Percentiles rank a stretch among this genome's conserved stretches.
These are phyloP conservation scores for Drosophila rubida DNA, from an alignment of 2,888 invertebrate species.

Conservation along the genomic window DNA sequence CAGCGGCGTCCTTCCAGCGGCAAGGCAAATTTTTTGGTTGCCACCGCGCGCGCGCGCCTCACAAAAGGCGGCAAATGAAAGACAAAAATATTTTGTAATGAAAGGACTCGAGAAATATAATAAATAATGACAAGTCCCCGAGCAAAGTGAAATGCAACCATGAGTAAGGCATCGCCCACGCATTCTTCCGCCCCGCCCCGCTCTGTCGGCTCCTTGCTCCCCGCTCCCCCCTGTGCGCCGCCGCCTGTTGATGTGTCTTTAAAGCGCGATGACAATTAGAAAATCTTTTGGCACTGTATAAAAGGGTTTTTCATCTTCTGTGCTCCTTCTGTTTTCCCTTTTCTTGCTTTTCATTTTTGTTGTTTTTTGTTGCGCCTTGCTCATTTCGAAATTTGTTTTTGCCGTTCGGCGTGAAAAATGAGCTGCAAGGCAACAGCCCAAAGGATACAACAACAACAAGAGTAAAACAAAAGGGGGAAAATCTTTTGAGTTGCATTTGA, in stretches of 20 bases:
- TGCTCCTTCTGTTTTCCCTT: slow-evolving; percentile 1
- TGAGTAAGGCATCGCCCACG: slow-evolving; percentile 29
- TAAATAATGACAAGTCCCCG: slow-evolving; percentile 73
- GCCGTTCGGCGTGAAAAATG: slow-evolving; percentile 60
- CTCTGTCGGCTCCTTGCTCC: background rate
- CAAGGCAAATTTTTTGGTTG: slow-evolving; percentile 39
- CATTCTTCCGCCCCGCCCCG: background rate
- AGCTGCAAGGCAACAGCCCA: slow-evolving; percentile 39
- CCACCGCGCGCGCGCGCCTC: too few species aligned
- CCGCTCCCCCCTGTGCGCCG: background rate
- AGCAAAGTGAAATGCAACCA: slow-evolving; percentile 52
- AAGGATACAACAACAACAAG: slow-evolving; percentile 8
- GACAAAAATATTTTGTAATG: slow-evolving; percentile 75
- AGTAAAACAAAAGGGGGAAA: slow-evolving; percentile 19
- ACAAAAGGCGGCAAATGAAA: slow-evolving; percentile 70
- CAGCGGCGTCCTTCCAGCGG: slow-evolving; percentile 4
- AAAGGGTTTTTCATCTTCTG: slow-evolving; percentile 38
- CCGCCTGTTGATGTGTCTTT: slow-evolving; percentile 29
- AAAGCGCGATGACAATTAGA: slow-evolving; percentile 69
- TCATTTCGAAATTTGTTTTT: slow-evolving; percentile 46
- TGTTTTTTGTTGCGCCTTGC: slow-evolving; percentile 17
- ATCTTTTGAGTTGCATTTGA: slow-evolving; percentile 53
- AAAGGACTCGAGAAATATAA: slow-evolving; percentile 78
- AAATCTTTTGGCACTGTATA: slow-evolving; percentile 54
- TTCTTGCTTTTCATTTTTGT: background rate